These are phyloP conservation scores for Lycocerus yunnanus DNA, from an alignment of 2,888 invertebrate genomes.

Conservation along the genomic window DNA sequence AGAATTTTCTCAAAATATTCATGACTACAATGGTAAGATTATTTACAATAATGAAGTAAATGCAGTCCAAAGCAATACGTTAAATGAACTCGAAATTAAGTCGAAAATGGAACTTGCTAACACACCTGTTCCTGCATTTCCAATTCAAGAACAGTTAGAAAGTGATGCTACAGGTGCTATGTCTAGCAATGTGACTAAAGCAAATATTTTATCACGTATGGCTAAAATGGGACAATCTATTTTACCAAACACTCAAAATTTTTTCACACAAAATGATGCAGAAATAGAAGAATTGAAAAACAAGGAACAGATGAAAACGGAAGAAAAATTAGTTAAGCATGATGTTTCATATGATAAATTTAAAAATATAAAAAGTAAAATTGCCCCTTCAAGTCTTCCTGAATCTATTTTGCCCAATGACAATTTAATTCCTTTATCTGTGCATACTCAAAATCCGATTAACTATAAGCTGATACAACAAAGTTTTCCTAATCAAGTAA, in stretches of 20 bases:
- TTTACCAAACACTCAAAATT: constrained; percentile 41
- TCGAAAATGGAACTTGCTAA: not conserved
- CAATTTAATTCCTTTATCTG: constrained; percentile 4
- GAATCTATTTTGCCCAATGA: constrained; percentile 18
- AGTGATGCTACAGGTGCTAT: constrained; percentile 36
- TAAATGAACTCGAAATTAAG: not conserved
- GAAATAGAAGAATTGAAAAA: constrained; percentile 31
- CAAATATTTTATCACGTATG: constrained; percentile 60
- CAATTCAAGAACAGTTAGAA: constrained; percentile 7
- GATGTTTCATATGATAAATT: not conserved
- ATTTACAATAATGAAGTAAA: not conserved
- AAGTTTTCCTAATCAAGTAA: constrained; percentile 17
- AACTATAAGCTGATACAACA: constrained; percentile 13
- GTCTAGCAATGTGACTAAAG: constrained; percentile 47
- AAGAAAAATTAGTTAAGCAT: constrained; percentile 27
- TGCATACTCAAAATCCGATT: constrained; percentile 22
- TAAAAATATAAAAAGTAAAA: not conserved
- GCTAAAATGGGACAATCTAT: constrained; percentile 63
- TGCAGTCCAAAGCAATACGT: not conserved
- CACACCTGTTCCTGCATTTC: not conserved
- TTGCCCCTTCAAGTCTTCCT: not conserved
- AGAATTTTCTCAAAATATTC: constrained; percentile 38
- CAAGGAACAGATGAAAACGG: not conserved
- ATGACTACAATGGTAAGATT: constrained; percentile 9
- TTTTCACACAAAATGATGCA: constrained; percentile 39